Base-by-base conservation (phyloP, 2,888 invertebrate genomes). In the Zygaena filipendulae region DNA sequence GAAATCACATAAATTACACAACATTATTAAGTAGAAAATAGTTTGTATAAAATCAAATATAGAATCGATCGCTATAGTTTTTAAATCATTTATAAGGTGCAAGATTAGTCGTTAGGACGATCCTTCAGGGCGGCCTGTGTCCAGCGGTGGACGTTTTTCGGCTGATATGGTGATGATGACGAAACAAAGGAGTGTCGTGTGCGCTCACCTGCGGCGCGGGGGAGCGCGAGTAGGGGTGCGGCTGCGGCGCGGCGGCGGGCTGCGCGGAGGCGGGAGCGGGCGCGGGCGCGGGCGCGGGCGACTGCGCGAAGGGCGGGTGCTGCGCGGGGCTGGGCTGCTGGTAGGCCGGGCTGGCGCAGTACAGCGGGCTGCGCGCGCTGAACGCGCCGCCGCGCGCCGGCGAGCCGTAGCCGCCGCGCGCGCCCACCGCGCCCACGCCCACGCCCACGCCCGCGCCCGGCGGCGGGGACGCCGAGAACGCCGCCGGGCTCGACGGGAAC, bases 401-500 rank as follows among this genome's bases (percentile, higher is more conserved):
- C 26, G 22, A 28, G 29, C 30, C 32, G 34, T 23, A 27, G 30
- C 10, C 22, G 25, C 34, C 20, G 32, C 35, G 26, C 30, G 38
- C 14, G 33, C 41, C 33, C 27, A 16, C 36, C 32, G 29, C 32
- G 30, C 32, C 38, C 32, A 34, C 37, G 32, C 32, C 40, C 33
- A 33, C 39, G 27, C 39, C 44, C 27, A 44, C 21, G 40, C 41
- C 20, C 12, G 40, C 35, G 21, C 44, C 40, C 31, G 43, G 43
- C 8, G 43, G 43, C 12, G 43, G 39, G 27, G 40, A 43, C 21
- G 44, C 47, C n/a, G 42, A 42, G 34, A 45, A 45, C 23, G 45
- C 45, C 16, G 69, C 68, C 10, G 71, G 71, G 16, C 61, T 61
- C 28, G 45, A 36, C 27, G 70, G 70, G 50, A 53, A 72, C 61